These are phyloP conservation scores for Lapara coniferarum DNA, from an alignment of 2,888 invertebrate genomes.

Conservation along the genomic window DNA sequence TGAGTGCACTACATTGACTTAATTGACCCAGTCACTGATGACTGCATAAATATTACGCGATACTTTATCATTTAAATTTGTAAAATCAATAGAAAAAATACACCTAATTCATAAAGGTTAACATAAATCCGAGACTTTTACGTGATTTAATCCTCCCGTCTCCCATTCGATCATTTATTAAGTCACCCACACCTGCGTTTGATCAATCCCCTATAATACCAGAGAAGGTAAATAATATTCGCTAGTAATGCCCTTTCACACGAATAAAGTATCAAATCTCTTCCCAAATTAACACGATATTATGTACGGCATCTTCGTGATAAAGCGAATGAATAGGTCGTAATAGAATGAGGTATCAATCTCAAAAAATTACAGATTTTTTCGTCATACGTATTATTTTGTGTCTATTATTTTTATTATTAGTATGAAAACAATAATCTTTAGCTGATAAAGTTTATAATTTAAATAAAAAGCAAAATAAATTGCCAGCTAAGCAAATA, in stretches of 20 bases:
- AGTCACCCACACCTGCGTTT: slow-evolving; percentile 4
- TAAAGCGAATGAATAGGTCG: neutral
- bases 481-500: too few species aligned
- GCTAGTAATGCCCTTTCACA: slow-evolving; percentile 6
- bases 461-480: too few species aligned
- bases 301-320: slow-evolving; percentile 2
- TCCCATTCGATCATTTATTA: slow-evolving; percentile 1
- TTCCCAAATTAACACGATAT: neutral
- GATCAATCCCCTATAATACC: slow-evolving; percentile 8
- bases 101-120: neutral
- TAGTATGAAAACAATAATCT: too few species aligned
- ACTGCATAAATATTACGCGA: too few species aligned
- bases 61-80: too few species aligned
- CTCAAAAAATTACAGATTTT: too few species aligned
- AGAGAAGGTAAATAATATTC: neutral
- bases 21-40: too few species aligned
- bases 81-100: too few species aligned
- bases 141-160: neutral
- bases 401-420: too few species aligned
- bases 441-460: too few species aligned
- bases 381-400: too few species aligned
- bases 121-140: neutral
- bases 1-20: too few species aligned
- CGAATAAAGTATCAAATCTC: neutral
- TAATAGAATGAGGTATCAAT: neutral